These are phyloP conservation scores for Cheilosia vulpina DNA, from an alignment of 2,888 invertebrate species.

Conservation along the genomic window DNA sequence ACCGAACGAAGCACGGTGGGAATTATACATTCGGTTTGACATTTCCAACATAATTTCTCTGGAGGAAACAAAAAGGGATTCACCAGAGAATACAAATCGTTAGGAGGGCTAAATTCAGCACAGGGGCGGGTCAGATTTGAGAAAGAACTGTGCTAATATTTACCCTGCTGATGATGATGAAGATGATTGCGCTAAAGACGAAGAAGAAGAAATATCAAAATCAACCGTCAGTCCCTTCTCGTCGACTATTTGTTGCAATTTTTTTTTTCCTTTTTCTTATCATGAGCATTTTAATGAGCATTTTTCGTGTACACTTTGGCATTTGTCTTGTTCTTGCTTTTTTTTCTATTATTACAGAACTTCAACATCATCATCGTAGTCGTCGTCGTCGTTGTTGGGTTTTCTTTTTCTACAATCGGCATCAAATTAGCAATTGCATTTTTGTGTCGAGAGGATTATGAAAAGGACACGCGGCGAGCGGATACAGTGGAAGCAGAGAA, in stretches of 20 bases:
- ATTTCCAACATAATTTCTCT: conserved; percentile 62
- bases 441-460: conserved; percentile 41
- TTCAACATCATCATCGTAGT: conserved; percentile 41
- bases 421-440: conserved; percentile 72
- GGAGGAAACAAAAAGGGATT: conserved; percentile 36
- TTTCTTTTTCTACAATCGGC: conserved; percentile 38
- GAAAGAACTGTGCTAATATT: conserved; percentile 65
- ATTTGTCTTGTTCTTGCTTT: conserved; percentile 45
- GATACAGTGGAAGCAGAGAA: conserved; percentile 12
- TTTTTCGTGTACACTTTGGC: conserved; percentile 64
- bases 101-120: conserved; percentile 19
- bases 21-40: conserved; percentile 45
- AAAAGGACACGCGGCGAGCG: conserved; percentile 5
- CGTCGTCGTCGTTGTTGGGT: neutral
- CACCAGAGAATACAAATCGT: conserved; percentile 7
- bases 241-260: conserved; percentile 49
- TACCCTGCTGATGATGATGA: conserved; percentile 62
- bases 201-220: conserved; percentile 21
- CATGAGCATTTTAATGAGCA: conserved; percentile 56
- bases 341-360: conserved; percentile 28
- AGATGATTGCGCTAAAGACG: conserved; percentile 44
- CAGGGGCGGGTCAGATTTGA: conserved; percentile 49
- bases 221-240: conserved; percentile 12
- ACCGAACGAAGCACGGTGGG: conserved; percentile 8
- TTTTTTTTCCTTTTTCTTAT: conserved; percentile 15